Evolutionary conservation across 35 echinoderm and acorn worm genomes (phyloP), one percentile per base, ranked within the genome.

Genomic region (Eucidaris tribuloides): DNA sequence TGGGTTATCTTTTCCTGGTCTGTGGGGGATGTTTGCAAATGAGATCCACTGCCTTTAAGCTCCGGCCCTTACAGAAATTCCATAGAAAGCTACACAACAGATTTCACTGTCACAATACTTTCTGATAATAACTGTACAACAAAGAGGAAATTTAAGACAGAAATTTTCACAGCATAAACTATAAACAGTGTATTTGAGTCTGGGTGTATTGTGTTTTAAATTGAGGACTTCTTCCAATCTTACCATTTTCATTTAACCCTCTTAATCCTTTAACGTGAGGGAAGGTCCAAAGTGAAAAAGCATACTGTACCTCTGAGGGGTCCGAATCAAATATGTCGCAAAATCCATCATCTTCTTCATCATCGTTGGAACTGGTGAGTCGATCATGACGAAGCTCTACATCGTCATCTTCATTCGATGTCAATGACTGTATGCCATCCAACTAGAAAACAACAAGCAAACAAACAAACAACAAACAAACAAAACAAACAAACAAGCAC

Each of bases 261-360:
- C 11, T 7, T 25, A n/a, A 14, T 33, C 27, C 11, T 25, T 66
- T 28, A 7, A 33, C 11, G 27, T 24, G 11, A 66, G 27, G 36
- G 45, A 34, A 14, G 2, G 23, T 50, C 38, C 23, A 11, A 46
- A 3, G 49, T 4, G 23, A 22, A 38, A 18, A 3, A 46, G 13
- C 4, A 25, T 46, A 46, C 45, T 88, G 48, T 35, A 97, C 94
- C 76, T 91, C 85, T 66, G 85, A 79, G 78, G 86, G 80, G 35
- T 97, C 86, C 4, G 81, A 55, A 84, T 89, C 84, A 78, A 98
- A 90, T 25, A 93, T 43, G 13, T 98, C 95, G 45, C 23, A 81
- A 58, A 98, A 98, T 19, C 95, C 95, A 90, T 93, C 91, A 58
- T 91, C 83, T 23, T 94, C 92, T 0, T 90, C 78, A 33, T 93